A percentile compares a stretch with the other conserved stretches of the same genome.
Evolutionary conservation across 2,113 vertebrate genomes (phyloP).

Genomic region (Phasianus colchicus): DNA sequence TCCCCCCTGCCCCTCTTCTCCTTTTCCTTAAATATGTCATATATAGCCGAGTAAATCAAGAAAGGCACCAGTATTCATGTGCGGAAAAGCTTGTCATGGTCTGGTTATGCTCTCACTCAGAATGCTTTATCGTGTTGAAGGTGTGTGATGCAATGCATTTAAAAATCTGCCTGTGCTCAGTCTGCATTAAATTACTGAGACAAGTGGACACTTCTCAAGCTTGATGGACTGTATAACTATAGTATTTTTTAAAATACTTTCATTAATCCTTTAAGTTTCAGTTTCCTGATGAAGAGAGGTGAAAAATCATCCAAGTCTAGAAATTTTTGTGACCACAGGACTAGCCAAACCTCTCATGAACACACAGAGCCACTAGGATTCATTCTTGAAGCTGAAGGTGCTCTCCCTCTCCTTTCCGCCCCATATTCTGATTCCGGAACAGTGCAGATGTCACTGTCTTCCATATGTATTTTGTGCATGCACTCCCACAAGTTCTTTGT

Average conservation of each 20-base stretch:
- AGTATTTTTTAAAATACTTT: neutral
- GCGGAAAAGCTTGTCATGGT: neutral
- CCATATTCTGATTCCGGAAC: neutral
- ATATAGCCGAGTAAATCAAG: neutral
- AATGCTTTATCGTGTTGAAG: neutral
- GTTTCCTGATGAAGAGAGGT: neutral
- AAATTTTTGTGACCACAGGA: neutral
- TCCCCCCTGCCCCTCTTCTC: neutral
- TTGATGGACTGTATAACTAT: neutral
- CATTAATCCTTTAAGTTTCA: neutral
- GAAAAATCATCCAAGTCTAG: neutral
- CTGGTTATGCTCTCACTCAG: neutral
- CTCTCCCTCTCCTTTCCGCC: neutral
- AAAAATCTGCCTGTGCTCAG: neutral
- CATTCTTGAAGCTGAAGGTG: accelerated
- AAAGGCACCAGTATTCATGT: neutral
- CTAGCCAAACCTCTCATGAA: neutral
- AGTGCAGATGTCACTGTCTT: neutral
- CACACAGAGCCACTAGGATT: too few species aligned
- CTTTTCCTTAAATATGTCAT: neutral
- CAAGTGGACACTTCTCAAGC: neutral
- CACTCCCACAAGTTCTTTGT: neutral
- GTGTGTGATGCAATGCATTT: neutral
- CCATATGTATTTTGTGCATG: neutral
- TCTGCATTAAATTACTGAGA: neutral